Evolutionary conservation across 2,113 vertebrate species (phyloP), one percentile per base, ranked within the genome.

Genomic region (Pongo abelii): DNA sequence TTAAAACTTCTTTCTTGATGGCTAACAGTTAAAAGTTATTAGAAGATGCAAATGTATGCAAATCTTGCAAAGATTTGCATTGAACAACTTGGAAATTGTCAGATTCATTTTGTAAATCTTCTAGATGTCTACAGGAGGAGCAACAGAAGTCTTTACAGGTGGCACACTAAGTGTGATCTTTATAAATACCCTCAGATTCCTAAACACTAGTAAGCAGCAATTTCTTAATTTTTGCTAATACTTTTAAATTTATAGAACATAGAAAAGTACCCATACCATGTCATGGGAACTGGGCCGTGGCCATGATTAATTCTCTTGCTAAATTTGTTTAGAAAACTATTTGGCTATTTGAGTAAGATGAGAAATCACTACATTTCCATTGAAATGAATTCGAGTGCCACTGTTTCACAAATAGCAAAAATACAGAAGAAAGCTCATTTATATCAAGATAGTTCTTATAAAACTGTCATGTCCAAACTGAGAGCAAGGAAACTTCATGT

Each of bases 1-100:
- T 61, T 23, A 93, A 92, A 89, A 92, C 11, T 59, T 91, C 40
- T 55, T n/a, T 75, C 74, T 77, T n/a, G 55, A 81, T 74, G 64
- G 86, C 89, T 92, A 92, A 64, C 50, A 97, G 91, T 87, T 96
- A 93, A 84, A 6, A 8, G 32, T 83, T 79, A 97, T 81, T 61
- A 80, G 55, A 95, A 61, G 35, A 85, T 70, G 78, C 32, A 91
- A 87, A 92, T 64, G 61, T 61, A 90, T 50, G 59, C 61, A 46
- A 7, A 40, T 59, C 64, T 94, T 84, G 86, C 30, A 10, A n/a
- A 50, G 5, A 85, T 83, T 94, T 94, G 22, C 35, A 48, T 43
- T 74, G 40, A 89, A 91, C 70, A 46, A 80, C 67, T 92, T 85
- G 8, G 38, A 91, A 92, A 91, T 46, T 67, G 8, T 17, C 72